Conservation (phyloP, 2,888 invertebrate species). For the Camponotus fellah region DNA sequence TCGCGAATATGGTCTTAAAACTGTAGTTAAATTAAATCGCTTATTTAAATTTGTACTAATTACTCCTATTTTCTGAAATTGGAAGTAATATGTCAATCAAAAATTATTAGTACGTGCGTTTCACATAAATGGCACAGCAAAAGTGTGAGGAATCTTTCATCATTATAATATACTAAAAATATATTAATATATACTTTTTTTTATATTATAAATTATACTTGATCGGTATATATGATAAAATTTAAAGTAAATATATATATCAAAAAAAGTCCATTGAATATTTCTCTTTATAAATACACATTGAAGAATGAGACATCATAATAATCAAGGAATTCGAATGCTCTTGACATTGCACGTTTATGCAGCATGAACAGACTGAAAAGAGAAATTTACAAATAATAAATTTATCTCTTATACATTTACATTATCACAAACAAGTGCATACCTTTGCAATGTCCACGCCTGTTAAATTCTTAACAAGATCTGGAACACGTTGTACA, state of each 20-base stretch:
- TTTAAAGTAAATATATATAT: slow-evolving; percentile 61
- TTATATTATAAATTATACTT: slow-evolving; percentile 56
- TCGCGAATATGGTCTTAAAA: slow-evolving; percentile 50
- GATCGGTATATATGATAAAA: slow-evolving; percentile 52
- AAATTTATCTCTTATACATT: slow-evolving; percentile 1
- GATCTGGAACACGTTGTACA: slow-evolving; percentile 95
- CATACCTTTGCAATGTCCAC: slow-evolving; percentile 96
- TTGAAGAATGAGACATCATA: slow-evolving; percentile 23
- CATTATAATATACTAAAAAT: slow-evolving; percentile 32
- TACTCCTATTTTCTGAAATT: neutral
- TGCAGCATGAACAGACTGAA: slow-evolving; percentile 84
- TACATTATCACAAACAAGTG: slow-evolving; percentile 8
- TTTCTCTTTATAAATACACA: slow-evolving; percentile 56
- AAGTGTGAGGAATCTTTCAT: slow-evolving; percentile 61
- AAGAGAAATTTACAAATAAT: slow-evolving; percentile 70
- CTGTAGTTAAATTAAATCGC: slow-evolving; percentile 49
- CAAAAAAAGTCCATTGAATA: slow-evolving; percentile 63
- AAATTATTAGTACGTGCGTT: neutral
- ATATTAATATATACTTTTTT: slow-evolving; percentile 35
- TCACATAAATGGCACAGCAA: slow-evolving; percentile 62
- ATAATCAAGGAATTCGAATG: slow-evolving; percentile 56
- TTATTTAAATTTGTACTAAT: neutral
- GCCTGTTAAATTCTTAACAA: slow-evolving; percentile 97
- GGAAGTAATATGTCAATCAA: neutral
- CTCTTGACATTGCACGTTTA: slow-evolving; percentile 75